A percentile compares a stretch with the other conserved stretches of the same genome.
These are phyloP conservation scores for Hanleya hanleyi DNA, from an alignment of 2,888 invertebrate species.

Conservation along the genomic window DNA sequence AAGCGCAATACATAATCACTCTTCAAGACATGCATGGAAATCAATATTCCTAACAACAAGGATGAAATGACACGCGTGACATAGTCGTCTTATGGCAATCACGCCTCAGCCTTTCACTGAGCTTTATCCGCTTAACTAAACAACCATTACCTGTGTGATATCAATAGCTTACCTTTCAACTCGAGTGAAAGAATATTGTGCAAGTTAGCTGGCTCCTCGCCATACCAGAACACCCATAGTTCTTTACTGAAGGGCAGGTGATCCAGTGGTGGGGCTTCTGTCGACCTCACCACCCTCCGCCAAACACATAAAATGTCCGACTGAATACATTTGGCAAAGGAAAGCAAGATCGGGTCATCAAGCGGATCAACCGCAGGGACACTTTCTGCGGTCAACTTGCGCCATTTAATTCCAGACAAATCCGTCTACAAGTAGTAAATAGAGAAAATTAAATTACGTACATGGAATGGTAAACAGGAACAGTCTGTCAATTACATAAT, in stretches of 20 bases:
- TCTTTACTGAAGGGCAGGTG: conserved; percentile 80
- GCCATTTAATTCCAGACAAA: conserved; percentile 99
- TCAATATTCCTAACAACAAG: too few species aligned
- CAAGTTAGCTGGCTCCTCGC: conserved; percentile 78
- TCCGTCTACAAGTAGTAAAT: conserved; percentile 96
- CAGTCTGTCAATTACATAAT: too few species aligned
- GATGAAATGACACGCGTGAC: too few species aligned
- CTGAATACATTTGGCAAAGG: conserved; percentile 75
- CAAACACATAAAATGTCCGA: conserved; percentile 98
- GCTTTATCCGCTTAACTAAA: too few species aligned
- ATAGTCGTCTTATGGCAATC: too few species aligned
- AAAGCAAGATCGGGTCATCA: conserved; percentile 74
- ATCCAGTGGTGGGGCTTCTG: conserved; percentile 40
- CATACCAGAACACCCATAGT: conserved; percentile 99
- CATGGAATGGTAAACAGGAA: too few species aligned
- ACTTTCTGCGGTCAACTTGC: conserved; percentile 77
- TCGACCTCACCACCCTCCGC: conserved; percentile 82
- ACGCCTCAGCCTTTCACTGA: too few species aligned
- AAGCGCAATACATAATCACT: too few species aligned
- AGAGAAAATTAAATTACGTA: too few species aligned
- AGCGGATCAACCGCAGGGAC: conserved; percentile 74
- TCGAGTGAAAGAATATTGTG: conserved; percentile 79
- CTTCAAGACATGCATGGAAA: too few species aligned
- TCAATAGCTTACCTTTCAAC: conserved; percentile 83
- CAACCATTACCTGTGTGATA: too few species aligned